phyloP scores from a whole-genome alignment of 2,797 vertebrate genomes.

The Rhinella marina region DNA sequence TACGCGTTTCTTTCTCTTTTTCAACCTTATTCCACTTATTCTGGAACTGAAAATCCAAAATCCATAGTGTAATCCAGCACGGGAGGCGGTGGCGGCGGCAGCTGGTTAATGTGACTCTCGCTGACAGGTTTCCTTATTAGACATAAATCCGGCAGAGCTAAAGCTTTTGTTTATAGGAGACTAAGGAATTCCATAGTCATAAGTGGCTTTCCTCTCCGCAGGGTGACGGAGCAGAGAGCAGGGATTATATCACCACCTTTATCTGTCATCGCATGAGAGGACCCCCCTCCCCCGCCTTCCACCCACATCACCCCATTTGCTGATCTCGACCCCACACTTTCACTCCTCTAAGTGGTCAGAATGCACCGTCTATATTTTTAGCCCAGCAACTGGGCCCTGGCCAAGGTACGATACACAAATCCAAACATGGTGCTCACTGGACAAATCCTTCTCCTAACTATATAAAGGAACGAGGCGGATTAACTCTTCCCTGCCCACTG shows the following conservation, averaged over 20 bases:
- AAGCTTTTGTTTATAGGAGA: neutral
- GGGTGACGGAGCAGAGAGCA: neutral
- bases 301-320: neutral
- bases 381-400: conserved; percentile 38
- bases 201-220: conserved; percentile 20
- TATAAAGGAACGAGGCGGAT: neutral
- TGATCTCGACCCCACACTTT: neutral
- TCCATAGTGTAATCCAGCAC: neutral
- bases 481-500: neutral
- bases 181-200: neutral
- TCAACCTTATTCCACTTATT: neutral
- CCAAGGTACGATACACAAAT: conserved; percentile 24
- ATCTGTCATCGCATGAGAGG: conserved; percentile 5
- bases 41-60: neutral
- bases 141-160: neutral
- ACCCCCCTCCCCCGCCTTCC: neutral
- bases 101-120: neutral
- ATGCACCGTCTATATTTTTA: conserved; percentile 49
- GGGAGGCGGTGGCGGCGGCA: neutral
- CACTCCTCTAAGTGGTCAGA: neutral
- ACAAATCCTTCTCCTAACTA: neutral
- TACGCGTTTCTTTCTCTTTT: neutral
- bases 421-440: conserved; percentile 44
- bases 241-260: conserved; percentile 17
- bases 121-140: conserved; percentile 13